Evolutionary conservation across 2,888 invertebrate species (phyloP).

Genomic region (Laothoe populi): DNA sequence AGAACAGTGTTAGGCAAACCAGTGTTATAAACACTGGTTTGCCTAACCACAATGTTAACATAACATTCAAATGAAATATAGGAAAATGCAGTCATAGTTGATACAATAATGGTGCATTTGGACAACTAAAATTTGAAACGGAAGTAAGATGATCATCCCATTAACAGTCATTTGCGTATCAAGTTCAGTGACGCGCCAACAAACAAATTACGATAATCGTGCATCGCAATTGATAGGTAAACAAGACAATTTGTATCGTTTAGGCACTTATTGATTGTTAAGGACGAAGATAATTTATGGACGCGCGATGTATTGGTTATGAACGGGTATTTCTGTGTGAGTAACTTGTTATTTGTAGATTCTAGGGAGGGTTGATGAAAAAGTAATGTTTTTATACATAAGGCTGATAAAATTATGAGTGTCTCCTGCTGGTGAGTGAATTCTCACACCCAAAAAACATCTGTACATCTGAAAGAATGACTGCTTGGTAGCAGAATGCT

Average conservation of each 20-base stretch:
- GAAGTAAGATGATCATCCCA: background rate
- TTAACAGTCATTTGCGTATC: conserved; percentile 6
- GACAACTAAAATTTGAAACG: background rate
- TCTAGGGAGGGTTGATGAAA: background rate
- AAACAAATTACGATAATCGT: conserved; percentile 33
- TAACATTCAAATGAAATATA: too few relatives aligned
- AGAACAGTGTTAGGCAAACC: too few relatives aligned
- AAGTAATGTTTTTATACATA: too few relatives aligned
- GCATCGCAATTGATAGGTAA: conserved; percentile 36
- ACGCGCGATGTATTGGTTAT: background rate
- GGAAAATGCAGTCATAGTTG: too few relatives aligned
- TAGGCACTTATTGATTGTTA: conserved; percentile 6
- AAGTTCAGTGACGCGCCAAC: conserved; percentile 29
- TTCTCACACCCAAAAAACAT: too few relatives aligned
- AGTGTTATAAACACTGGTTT: too few relatives aligned
- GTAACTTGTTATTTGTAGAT: background rate
- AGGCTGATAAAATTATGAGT: too few relatives aligned
- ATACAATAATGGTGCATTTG: background rate
- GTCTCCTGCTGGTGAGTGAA: too few relatives aligned
- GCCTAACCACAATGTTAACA: too few relatives aligned
- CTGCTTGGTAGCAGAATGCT: too few relatives aligned
- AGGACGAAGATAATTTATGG: background rate
- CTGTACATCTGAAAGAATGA: too few relatives aligned
- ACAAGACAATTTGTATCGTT: conserved; percentile 29
- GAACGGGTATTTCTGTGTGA: background rate